Percentiles rank a stretch among this genome's conserved stretches.
Conservation (phyloP, 2,888 invertebrate species). For the Pyrochroa serraticornis region DNA sequence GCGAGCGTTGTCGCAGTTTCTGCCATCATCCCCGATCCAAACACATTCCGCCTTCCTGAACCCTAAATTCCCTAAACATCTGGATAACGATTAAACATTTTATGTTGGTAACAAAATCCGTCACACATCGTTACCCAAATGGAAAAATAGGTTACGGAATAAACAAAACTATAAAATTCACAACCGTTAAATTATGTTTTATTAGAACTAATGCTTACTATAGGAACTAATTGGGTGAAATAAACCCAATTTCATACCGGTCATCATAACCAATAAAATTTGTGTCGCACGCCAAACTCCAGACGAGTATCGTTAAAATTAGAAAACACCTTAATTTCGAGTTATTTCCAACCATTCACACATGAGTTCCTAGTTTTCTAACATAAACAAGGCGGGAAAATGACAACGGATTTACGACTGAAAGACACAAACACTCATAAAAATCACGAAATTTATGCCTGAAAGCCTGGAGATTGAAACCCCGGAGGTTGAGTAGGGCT, state of each 20-base stretch:
- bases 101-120: constrained; percentile 17
- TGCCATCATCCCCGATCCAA: not conserved
- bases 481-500: too few relatives aligned
- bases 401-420: too few relatives aligned
- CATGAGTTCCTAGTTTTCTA: too few relatives aligned
- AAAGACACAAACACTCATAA: too few relatives aligned
- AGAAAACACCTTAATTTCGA: too few relatives aligned
- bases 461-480: too few relatives aligned
- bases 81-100: constrained; percentile 16
- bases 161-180: constrained; percentile 28
- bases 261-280: not conserved
- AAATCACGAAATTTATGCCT: too few relatives aligned
- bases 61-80: not conserved
- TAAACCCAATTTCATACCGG: constrained; percentile 13
- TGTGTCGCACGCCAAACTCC: not conserved
- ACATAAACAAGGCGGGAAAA: too few relatives aligned
- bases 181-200: constrained; percentile 25
- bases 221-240: constrained; percentile 14
- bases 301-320: not conserved
- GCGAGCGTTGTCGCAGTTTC: too few relatives aligned
- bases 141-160: constrained; percentile 28
- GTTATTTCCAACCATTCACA: too few relatives aligned
- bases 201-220: constrained; percentile 13
- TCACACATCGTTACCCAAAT: constrained; percentile 22
- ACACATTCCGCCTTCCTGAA: not conserved